A percentile compares a stretch with the other conserved stretches of the same genome.
These are phyloP conservation scores for Leptinotarsa undecemlineata DNA, from an alignment of 1,140 invertebrate genomes.

Conservation along the genomic window DNA sequence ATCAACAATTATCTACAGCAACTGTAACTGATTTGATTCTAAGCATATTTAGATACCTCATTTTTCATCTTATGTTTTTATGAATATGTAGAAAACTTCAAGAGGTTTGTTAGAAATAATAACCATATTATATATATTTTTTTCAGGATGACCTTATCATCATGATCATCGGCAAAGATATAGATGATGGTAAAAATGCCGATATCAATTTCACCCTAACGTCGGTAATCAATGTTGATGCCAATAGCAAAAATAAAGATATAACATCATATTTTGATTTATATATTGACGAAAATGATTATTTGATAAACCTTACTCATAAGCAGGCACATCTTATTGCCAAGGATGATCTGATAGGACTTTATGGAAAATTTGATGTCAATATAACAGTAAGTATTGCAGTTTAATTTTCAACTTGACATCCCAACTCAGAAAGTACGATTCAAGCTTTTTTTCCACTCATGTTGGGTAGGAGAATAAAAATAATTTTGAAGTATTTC, in stretches of 20 bases:
- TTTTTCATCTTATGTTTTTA: too few relatives aligned
- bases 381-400: slow-evolving; percentile 53
- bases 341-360: slow-evolving; percentile 54
- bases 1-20: too few relatives aligned
- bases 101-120: too few relatives aligned
- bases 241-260: too few relatives aligned
- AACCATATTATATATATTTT: neutral
- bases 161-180: slow-evolving; percentile 36
- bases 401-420: neutral
- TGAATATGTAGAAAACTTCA: too few relatives aligned
- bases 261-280: too few relatives aligned
- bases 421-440: neutral
- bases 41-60: too few relatives aligned
- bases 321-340: slow-evolving; percentile 55
- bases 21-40: too few relatives aligned
- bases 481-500: too few relatives aligned
- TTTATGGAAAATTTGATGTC: slow-evolving; percentile 59
- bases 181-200: slow-evolving; percentile 58
- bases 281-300: slow-evolving; percentile 12
- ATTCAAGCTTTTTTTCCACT: too few relatives aligned
- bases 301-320: slow-evolving; percentile 4
- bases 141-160: slow-evolving; percentile 48
- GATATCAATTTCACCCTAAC: slow-evolving; percentile 57
- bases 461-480: too few relatives aligned
- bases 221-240: slow-evolving; percentile 51